phyloP scores from a whole-genome alignment of 2,113 vertebrate species.

The Oncorhynchus keta region DNA sequence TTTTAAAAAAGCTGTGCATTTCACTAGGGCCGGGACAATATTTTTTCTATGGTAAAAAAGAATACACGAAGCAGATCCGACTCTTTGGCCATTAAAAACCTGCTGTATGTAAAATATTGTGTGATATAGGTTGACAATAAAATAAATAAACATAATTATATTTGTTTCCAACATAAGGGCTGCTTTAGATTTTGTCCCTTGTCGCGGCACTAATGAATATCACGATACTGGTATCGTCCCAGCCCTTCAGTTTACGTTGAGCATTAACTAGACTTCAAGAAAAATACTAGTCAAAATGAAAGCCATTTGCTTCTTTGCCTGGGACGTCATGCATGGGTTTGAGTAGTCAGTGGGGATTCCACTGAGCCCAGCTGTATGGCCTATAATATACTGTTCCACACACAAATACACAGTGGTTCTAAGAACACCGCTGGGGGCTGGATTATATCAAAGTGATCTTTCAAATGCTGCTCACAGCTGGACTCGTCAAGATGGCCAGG shows the following conservation, averaged over 20 bases:
- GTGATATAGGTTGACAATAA: no score
- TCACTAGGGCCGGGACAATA: no score
- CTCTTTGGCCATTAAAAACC: no score
- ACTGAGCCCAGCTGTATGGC: conserved; percentile 14
- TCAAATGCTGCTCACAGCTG: conserved; percentile 2
- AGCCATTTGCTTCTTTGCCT: conserved; percentile 2
- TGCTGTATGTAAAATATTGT: no score
- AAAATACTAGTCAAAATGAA: conserved; percentile 1
- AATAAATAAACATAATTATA: no score
- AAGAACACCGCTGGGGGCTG: conserved; percentile 13
- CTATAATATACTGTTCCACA: background rate
- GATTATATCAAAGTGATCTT: conserved; percentile 21
- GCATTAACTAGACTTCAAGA: conserved; percentile 26
- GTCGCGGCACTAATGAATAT: no score
- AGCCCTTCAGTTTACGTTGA: background rate
- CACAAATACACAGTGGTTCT: background rate
- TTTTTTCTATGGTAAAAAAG: no score
- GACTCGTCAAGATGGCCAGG: background rate
- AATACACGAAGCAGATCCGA: no score
- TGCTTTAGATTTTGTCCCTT: no score
- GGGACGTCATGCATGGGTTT: background rate
- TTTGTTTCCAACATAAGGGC: no score
- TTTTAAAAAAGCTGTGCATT: no score
- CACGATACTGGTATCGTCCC: background rate
- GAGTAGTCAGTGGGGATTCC: conserved; percentile 24